These are phyloP conservation scores for Dolichomitus sp. DNA, from an alignment of 2,888 invertebrate species.

Conservation along the genomic window DNA sequence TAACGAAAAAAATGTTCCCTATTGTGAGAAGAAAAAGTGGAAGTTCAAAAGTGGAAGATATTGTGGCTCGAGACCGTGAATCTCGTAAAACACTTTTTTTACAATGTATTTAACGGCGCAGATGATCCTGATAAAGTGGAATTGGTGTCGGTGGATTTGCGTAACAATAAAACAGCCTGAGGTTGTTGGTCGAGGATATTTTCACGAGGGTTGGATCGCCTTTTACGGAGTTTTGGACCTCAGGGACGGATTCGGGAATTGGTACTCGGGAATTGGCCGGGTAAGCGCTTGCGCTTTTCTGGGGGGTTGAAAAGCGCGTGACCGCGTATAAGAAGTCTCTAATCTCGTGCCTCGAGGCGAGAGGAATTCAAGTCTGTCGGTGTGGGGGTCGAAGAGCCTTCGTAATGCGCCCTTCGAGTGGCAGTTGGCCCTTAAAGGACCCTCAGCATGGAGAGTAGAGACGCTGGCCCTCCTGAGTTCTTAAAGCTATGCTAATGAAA, in stretches of 20 bases:
- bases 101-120: conserved; percentile 29
- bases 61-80: not conserved
- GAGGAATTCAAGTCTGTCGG: conserved; percentile 62
- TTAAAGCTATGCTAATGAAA: conserved; percentile 61
- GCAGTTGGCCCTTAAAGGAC: conserved; percentile 72
- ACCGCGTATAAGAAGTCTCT: conserved; percentile 76
- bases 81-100: conserved; percentile 23
- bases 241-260: conserved; percentile 37
- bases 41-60: conserved; percentile 10
- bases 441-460: conserved; percentile 55
- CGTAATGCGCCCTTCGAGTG: conserved; percentile 74
- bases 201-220: conserved; percentile 15
- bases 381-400: conserved; percentile 69
- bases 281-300: conserved; percentile 40
- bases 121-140: conserved; percentile 64
- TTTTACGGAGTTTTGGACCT: conserved; percentile 31
- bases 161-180: conserved; percentile 57
- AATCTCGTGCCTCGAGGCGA: conserved; percentile 74
- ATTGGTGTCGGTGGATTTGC: conserved; percentile 60
- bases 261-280: conserved; percentile 24
- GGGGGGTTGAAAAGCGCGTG: conserved; percentile 69
- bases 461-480: conserved; percentile 34
- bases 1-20: not conserved
- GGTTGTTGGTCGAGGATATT: conserved; percentile 16
- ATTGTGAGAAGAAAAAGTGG: conserved; percentile 9